Evolutionary conservation across 2,888 invertebrate genomes (phyloP).

Genomic region (Trissolcus japonicus): DNA sequence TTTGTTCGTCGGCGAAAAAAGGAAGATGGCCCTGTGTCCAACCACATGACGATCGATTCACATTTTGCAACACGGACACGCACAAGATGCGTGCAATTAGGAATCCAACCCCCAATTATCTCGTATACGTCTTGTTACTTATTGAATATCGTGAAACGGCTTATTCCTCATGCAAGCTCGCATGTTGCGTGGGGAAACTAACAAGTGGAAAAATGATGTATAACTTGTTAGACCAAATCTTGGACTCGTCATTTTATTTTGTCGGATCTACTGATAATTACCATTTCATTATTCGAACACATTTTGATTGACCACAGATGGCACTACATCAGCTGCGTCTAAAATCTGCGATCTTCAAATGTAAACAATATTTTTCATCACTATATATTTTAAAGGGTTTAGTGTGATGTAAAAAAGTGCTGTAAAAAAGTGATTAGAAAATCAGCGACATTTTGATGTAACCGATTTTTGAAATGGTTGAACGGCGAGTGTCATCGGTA

Average conservation of each 20-base stretch:
- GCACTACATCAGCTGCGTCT: too few species aligned
- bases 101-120: conserved; percentile 56
- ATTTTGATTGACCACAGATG: too few species aligned
- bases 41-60: conserved; percentile 65
- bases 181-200: conserved; percentile 59
- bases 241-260: background rate
- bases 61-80: conserved; percentile 55
- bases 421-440: too few species aligned
- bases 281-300: too few species aligned
- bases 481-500: too few species aligned
- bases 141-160: conserved; percentile 58
- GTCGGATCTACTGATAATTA: too few species aligned
- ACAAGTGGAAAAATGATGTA: conserved; percentile 8
- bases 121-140: conserved; percentile 57
- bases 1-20: conserved; percentile 43
- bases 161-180: conserved; percentile 64
- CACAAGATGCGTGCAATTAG: conserved; percentile 57
- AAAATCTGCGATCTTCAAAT: too few species aligned
- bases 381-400: too few species aligned
- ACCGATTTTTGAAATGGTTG: too few species aligned
- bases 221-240: conserved; percentile 1
- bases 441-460: too few species aligned
- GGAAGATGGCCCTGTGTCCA: conserved; percentile 56
- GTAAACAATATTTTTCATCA: too few species aligned
- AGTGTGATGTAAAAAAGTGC: too few species aligned